Base-by-base conservation (phyloP, 2,888 invertebrate genomes). In the Drosophila merina region DNA sequence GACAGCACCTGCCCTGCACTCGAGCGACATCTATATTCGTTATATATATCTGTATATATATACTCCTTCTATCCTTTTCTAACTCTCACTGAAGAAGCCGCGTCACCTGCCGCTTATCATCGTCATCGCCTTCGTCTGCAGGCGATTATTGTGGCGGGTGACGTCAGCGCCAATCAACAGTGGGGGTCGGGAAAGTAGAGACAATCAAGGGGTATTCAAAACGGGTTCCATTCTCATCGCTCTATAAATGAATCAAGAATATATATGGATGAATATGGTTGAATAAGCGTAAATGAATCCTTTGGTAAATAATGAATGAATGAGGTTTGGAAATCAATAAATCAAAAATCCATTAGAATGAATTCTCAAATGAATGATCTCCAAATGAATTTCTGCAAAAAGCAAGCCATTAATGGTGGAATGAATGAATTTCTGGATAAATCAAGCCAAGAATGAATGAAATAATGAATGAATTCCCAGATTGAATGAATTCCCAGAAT, bases 1-100 rank as follows among this genome's bases (percentile, higher is more conserved):
- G 60, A 57, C 58, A 57, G 58, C 72, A 77, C 77, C 81, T 79
- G 77, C 75, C 74, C 57, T 55, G 60, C 60, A 57, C 57, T 57
- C 42, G 60, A 62, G 60, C 57, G 58, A 48, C 60, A 48, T 62
- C 60, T 62, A 57, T 57, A 40, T 31, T 6, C 38, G 10, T 6
- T 8, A 40, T 14, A 20, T 14, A 40, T n/a, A 12, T 7, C 5
- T 6, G 8, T 42, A 42, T 42, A 42, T 9, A 3, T 42, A 9
- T 8, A 38, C 9, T 5, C 12, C 36, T 26, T 31, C 12, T 28
- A 9, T 1, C 9, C 36, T 36, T 6, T 25, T 36, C 47, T 14
- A 44, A 26, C 31, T 36, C 5, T 10, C 36, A n/a, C n/a, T n/a
- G 36, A 36, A 6, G 36, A 25, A 44, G 20, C 8, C 54, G 44